phyloP scores from a whole-genome alignment of 1,140 invertebrate genomes.

The Palaemon carinicauda region DNA sequence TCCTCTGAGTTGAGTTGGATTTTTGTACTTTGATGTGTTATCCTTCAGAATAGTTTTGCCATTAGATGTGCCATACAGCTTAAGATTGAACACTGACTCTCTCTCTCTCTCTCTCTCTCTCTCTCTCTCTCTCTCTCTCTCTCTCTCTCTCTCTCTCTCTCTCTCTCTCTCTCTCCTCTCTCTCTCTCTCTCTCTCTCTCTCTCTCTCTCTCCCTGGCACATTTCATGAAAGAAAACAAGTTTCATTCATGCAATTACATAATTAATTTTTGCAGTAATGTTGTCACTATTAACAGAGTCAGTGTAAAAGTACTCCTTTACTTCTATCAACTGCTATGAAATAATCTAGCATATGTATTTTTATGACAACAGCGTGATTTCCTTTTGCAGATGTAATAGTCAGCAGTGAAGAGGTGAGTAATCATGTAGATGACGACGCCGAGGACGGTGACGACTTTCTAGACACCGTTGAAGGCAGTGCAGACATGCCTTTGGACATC shows the following conservation, averaged over 20 bases:
- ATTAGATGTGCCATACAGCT: no score
- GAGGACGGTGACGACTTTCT: conserved; percentile 72
- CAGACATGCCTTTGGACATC: conserved; percentile 80
- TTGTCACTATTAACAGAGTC: no score
- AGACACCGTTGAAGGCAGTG: conserved; percentile 78
- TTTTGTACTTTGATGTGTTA: no score
- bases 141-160: no score
- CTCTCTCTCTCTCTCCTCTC: background rate
- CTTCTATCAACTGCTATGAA: background rate
- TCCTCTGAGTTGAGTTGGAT: no score
- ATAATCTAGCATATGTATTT: background rate
- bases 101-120: conserved; percentile 6
- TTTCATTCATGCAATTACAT: no score
- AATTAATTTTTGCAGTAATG: no score
- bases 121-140: no score
- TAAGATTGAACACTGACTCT: no score
- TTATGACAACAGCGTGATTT: background rate
- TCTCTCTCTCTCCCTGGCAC: conserved; percentile 3
- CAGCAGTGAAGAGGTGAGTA: conserved; percentile 44
- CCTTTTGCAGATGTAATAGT: conserved; percentile 31
- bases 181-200: background rate
- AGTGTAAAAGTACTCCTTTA: no score
- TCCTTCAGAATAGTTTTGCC: no score
- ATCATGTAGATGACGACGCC: conserved; percentile 70
- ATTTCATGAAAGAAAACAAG: background rate